Percentiles rank a stretch among this genome's conserved stretches.
Conservation (phyloP, 2,113 vertebrate genomes). For the Rattus rattus region DNA sequence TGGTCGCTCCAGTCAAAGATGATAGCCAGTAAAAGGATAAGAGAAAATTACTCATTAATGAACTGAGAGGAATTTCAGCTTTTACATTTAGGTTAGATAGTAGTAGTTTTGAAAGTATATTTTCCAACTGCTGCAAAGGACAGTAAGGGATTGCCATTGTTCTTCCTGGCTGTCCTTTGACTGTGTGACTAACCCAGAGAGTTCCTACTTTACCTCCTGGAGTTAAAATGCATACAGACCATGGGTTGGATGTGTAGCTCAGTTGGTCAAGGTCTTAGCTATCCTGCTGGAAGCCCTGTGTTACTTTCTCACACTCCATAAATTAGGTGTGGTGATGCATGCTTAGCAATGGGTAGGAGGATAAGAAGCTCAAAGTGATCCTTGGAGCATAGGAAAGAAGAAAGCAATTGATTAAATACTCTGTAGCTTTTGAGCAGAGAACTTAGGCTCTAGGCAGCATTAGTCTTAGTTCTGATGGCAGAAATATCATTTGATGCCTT, state of each 20-base stretch:
- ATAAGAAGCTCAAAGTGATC: neutral
- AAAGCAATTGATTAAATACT: neutral
- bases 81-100: conserved; percentile 31
- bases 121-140: conserved; percentile 20
- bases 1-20: neutral
- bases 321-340: neutral
- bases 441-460: neutral
- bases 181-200: neutral
- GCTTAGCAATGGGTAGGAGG: neutral
- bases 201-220: neutral
- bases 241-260: neutral
- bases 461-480: neutral
- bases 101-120: neutral
- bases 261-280: neutral
- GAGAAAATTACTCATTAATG: neutral
- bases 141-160: neutral
- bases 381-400: neutral
- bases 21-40: conserved; percentile 22
- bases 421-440: neutral
- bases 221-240: neutral
- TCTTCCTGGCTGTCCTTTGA: neutral
- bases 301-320: neutral
- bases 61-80: neutral
- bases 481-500: neutral
- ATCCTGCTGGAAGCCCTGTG: neutral